These are phyloP conservation scores for Eptesicus fuscus DNA, from an alignment of 2,113 vertebrate species.

Conservation along the genomic window DNA sequence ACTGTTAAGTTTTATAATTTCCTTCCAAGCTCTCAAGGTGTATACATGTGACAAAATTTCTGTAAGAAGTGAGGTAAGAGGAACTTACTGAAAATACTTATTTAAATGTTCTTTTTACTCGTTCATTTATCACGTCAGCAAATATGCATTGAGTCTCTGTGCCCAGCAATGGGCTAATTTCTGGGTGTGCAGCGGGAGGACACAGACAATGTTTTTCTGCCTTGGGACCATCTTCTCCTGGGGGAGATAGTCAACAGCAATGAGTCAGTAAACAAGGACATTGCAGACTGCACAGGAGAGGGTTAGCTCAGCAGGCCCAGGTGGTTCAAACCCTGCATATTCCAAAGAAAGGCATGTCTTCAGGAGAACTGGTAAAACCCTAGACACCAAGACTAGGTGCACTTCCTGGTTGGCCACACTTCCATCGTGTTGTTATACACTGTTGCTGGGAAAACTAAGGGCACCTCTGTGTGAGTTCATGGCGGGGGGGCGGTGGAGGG, in stretches of 20 bases:
- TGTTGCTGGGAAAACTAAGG: neutral
- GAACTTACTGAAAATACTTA: neutral
- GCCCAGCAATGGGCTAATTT: neutral
- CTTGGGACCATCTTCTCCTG: neutral
- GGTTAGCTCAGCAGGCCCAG: neutral
- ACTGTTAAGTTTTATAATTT: constrained; percentile 28
- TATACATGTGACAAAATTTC: neutral
- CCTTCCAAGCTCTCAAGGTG: neutral
- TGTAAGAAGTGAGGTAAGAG: neutral
- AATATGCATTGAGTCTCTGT: neutral
- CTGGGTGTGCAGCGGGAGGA: neutral
- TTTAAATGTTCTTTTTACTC: neutral
- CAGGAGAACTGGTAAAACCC: neutral
- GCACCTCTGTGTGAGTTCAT: neutral
- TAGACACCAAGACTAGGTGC: too few relatives aligned
- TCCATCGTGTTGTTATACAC: neutral
- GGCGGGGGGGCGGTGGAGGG: too few relatives aligned
- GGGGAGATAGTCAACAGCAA: neutral
- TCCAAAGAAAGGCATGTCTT: neutral
- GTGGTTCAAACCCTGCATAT: neutral
- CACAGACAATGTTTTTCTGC: neutral
- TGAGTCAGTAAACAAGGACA: neutral
- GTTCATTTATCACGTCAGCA: neutral
- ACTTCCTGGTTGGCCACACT: neutral
- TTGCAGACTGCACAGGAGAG: neutral